Evolutionary conservation across 2,888 invertebrate genomes (phyloP).

Genomic region (Eristalis tenax): DNA sequence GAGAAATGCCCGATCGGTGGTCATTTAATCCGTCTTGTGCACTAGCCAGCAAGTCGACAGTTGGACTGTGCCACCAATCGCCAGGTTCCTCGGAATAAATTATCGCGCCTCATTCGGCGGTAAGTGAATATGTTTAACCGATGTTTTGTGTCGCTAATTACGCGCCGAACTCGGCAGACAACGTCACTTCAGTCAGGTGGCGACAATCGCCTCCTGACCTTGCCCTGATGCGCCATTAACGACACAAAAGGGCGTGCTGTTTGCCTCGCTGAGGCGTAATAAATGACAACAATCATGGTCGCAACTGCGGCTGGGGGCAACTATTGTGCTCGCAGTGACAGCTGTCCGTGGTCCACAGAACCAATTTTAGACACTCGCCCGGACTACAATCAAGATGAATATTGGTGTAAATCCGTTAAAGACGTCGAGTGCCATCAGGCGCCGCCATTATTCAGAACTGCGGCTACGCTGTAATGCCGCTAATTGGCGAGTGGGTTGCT

Average conservation of each 20-base stretch:
- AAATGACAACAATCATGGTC: not conserved
- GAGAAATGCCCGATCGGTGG: too few relatives aligned
- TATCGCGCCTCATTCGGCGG: not conserved
- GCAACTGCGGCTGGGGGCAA: too few relatives aligned
- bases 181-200: not conserved
- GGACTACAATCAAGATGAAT: conserved; percentile 43
- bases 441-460: conserved; percentile 36
- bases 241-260: not conserved
- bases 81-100: too few relatives aligned
- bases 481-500: not conserved
- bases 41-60: too few relatives aligned
- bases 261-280: not conserved
- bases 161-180: not conserved
- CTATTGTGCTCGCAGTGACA: not conserved
- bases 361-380: conserved; percentile 15
- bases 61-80: too few relatives aligned
- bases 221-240: not conserved
- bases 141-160: not conserved
- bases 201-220: not conserved
- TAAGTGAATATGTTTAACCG: not conserved
- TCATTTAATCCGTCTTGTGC: too few relatives aligned
- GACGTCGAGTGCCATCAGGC: conserved; percentile 8
- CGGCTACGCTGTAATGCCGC: not conserved
- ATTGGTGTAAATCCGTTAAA: conserved; percentile 16
- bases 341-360: not conserved